Percentiles rank a stretch among this genome's conserved stretches.
Conservation (phyloP, 2,113 vertebrate genomes). For the Pterocles orientalis region DNA sequence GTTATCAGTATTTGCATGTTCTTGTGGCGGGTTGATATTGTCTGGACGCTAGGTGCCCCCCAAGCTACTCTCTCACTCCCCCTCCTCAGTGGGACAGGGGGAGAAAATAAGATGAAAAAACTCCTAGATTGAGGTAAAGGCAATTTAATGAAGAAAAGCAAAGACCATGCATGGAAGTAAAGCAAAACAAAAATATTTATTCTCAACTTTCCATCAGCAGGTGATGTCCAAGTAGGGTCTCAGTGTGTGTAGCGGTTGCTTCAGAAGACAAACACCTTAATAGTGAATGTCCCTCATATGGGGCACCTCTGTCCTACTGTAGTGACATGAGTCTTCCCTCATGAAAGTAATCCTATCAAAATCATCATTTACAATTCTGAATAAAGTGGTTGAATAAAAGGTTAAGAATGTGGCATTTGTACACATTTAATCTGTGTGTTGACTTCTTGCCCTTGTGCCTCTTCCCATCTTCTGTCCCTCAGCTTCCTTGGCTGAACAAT, state of each 20-base stretch:
- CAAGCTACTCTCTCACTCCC: fast-evolving
- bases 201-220: neutral
- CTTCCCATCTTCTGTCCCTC: neutral
- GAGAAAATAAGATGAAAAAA: neutral
- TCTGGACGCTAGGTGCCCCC: neutral
- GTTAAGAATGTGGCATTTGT: neutral
- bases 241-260: fast-evolving
- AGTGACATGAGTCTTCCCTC: neutral
- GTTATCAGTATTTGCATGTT: neutral
- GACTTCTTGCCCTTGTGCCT: neutral
- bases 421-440: neutral
- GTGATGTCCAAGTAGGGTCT: neutral
- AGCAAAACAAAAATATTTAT: neutral
- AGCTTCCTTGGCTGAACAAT: neutral
- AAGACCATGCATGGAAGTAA: neutral
- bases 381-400: neutral
- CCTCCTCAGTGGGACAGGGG: neutral
- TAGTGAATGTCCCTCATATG: neutral
- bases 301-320: neutral
- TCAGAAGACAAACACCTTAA: neutral
- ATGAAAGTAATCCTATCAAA: neutral
- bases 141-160: neutral
- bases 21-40: neutral
- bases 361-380: neutral
- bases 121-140: neutral